Evolutionary conservation across 2,888 invertebrate genomes (phyloP).

Genomic region (Rotaria macrura): DNA sequence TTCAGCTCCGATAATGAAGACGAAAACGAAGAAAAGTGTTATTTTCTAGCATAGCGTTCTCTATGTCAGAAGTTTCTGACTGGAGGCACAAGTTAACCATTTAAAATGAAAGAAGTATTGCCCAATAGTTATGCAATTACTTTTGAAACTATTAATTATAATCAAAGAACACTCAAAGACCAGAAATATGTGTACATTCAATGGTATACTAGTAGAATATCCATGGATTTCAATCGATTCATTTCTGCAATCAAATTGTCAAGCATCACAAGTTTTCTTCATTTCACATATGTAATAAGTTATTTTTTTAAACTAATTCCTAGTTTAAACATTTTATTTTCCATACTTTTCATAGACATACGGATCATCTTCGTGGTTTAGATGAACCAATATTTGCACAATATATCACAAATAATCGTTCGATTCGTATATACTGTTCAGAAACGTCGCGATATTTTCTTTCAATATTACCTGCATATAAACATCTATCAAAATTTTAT

Average conservation of each 20-base stretch:
- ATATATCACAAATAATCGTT: neutral
- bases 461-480: neutral
- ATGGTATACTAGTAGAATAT: neutral
- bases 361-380: constrained; percentile 14
- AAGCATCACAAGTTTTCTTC: neutral
- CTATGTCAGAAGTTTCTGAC: neutral
- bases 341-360: neutral
- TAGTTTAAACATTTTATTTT: no score
- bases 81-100: neutral
- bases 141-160: neutral
- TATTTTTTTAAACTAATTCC: neutral
- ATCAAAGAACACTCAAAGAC: neutral
- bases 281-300: neutral
- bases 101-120: neutral
- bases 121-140: neutral
- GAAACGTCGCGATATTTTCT: neutral
- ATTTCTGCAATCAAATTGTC: neutral
- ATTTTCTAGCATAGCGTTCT: neutral
- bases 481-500: neutral
- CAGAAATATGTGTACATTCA: neutral
- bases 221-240: constrained; percentile 18
- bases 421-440: neutral
- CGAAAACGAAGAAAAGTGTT: neutral
- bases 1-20: no score
- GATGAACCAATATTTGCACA: neutral